A percentile compares a stretch with the other conserved stretches of the same genome.
These are phyloP conservation scores for Allacma fusca DNA, from an alignment of 2,888 invertebrate species.

Conservation along the genomic window DNA sequence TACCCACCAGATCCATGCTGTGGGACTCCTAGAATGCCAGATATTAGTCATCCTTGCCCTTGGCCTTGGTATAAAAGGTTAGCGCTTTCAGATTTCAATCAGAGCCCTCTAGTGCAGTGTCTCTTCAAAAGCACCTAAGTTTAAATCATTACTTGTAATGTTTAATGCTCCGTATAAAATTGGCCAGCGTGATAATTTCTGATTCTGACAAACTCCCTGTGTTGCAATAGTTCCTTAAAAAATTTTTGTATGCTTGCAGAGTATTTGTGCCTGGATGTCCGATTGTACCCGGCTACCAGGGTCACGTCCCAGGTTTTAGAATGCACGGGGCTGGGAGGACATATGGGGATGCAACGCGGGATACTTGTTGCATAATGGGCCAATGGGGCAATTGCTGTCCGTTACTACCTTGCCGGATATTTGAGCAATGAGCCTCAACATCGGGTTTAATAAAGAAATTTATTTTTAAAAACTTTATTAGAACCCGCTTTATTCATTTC, in stretches of 20 bases:
- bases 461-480: neutral
- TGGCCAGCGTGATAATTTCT: too few relatives aligned
- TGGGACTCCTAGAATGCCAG: slow-evolving; percentile 17
- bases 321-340: slow-evolving; percentile 55
- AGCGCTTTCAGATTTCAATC: neutral
- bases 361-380: slow-evolving; percentile 53
- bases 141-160: too few relatives aligned
- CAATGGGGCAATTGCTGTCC: slow-evolving; percentile 51
- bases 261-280: slow-evolving; percentile 50
- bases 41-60: slow-evolving; percentile 41
- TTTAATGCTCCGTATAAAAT: too few relatives aligned
- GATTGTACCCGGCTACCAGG: slow-evolving; percentile 53
- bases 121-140: too few relatives aligned
- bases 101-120: too few relatives aligned
- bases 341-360: slow-evolving; percentile 55
- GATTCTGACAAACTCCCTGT: too few relatives aligned
- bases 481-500: too few relatives aligned
- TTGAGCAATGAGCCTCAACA: slow-evolving; percentile 46
- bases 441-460: neutral
- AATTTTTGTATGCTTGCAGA: slow-evolving; percentile 33
- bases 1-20: slow-evolving; percentile 19
- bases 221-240: neutral
- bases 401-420: slow-evolving; percentile 49
- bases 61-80: slow-evolving; percentile 44
- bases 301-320: slow-evolving; percentile 48